phyloP scores from a whole-genome alignment of 2,888 invertebrate genomes.

The Papilio demoleus region DNA sequence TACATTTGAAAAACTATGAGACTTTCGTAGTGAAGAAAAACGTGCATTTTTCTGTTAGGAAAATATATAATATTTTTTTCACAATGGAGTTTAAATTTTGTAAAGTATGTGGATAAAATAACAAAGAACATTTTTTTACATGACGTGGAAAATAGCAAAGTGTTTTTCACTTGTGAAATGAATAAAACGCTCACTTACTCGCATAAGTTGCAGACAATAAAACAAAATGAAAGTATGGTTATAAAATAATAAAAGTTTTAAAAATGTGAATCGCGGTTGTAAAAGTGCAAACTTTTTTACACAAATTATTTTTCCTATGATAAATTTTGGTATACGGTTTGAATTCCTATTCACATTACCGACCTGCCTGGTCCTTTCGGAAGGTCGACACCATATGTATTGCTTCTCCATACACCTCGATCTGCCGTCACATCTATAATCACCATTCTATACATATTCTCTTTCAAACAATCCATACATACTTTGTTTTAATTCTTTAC shows the following conservation, averaged over 20 bases:
- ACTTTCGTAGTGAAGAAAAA: constrained; percentile 1
- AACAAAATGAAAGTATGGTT: not conserved
- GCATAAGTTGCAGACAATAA: not conserved
- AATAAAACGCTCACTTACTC: not conserved
- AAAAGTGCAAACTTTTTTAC: not conserved
- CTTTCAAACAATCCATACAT: no score
- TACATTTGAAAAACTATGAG: not conserved
- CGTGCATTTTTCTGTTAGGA: not conserved
- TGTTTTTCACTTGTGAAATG: constrained; percentile 6
- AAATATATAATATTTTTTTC: not conserved
- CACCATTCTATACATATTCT: no score
- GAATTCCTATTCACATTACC: no score
- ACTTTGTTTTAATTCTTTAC: no score
- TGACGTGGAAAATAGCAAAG: constrained; percentile 1
- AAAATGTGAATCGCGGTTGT: not conserved
- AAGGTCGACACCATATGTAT: no score
- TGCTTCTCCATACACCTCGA: no score
- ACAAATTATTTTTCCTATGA: no score
- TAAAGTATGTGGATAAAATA: constrained; percentile 8
- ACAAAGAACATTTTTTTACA: constrained; percentile 18
- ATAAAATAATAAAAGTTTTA: not conserved
- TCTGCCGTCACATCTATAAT: no score
- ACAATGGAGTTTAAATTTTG: constrained; percentile 4
- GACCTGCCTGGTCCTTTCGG: no score
- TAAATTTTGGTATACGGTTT: no score